Percentiles rank a stretch among this genome's conserved stretches.
These are phyloP conservation scores for Baronia brevicornis DNA, from an alignment of 2,888 invertebrate species.

Conservation along the genomic window DNA sequence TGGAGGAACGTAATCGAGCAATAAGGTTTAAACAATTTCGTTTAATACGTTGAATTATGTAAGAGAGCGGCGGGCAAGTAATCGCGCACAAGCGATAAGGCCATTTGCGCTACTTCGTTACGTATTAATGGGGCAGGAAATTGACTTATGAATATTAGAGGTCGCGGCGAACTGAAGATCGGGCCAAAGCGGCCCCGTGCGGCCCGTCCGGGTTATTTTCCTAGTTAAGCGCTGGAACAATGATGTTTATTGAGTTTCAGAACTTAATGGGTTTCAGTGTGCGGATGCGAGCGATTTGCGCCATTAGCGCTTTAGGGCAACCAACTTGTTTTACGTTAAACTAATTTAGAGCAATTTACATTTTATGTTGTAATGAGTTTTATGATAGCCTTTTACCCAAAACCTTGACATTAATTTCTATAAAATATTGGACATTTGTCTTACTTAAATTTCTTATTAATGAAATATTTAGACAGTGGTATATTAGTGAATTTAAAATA, in stretches of 20 bases:
- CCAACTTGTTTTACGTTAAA: slow-evolving; percentile 4
- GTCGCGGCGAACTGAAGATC: slow-evolving; percentile 61
- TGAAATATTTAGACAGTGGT: too few relatives aligned
- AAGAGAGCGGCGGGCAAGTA: slow-evolving; percentile 74
- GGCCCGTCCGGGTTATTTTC: slow-evolving; percentile 56
- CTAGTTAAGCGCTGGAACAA: slow-evolving; percentile 70
- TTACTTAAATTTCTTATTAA: too few relatives aligned
- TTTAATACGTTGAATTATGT: slow-evolving; percentile 78
- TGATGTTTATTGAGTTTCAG: slow-evolving; percentile 70
- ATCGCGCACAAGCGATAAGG: slow-evolving; percentile 76
- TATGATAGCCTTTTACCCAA: slow-evolving; percentile 1
- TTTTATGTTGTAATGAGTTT: too few relatives aligned
- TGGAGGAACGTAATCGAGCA: slow-evolving; percentile 75
- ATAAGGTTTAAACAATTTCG: slow-evolving; percentile 78
- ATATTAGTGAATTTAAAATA: too few relatives aligned
- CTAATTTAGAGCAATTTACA: too few relatives aligned
- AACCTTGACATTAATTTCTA: too few relatives aligned
- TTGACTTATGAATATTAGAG: slow-evolving; percentile 77
- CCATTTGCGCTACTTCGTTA: slow-evolving; percentile 76
- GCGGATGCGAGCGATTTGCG: slow-evolving; percentile 49
- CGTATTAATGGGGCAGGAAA: slow-evolving; percentile 76
- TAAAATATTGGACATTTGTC: too few relatives aligned
- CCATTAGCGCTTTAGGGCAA: slow-evolving; percentile 56
- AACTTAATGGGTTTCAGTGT: slow-evolving; percentile 62
- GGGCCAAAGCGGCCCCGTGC: slow-evolving; percentile 65